Base-by-base conservation (phyloP, 2,888 invertebrate genomes). In the Synergus itoensis region DNA sequence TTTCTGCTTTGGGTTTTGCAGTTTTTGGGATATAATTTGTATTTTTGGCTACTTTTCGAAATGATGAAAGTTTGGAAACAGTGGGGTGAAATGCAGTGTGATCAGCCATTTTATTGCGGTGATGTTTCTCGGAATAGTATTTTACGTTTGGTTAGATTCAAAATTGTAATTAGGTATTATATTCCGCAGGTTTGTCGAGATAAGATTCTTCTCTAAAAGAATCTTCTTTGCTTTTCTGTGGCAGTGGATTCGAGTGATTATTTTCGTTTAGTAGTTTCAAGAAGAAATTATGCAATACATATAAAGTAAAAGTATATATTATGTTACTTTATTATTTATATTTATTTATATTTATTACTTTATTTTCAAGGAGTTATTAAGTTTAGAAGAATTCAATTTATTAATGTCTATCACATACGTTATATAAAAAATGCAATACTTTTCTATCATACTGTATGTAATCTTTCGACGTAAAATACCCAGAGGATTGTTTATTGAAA, bases 91-190 rank as follows among this genome's bases (percentile, higher is more conserved):
- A 21, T 60, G 4, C 14, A 11, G 12, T 21, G 21, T 60, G 60
- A 21, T 21, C 60, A 60, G 60, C 60, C 60, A 60, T 60, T 60
- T 60, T 60, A 60, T 60, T 60, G 14, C 18, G 18, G 12, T 60
- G 21, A 28, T 18, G 60, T 60, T 28, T 60, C 21, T 11, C 0
- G 18, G 21, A 60, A 21, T 21, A 60, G 1, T 60, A 28, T 60
- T 60, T 21, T 60, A 18, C 9, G 60, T 53, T 18, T 53, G 9
- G 8, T n/a, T 53, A n/a, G 1, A n/a, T 53, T 53, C 8, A n/a
- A 53, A n/a, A 53, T n/a, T 7, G n/a, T 53, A n/a, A 53, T 53
- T 53, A 53, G 53, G 28, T 0, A 36, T 36, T 4, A 36, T 4
- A 36, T 36, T 36, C 36, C 36, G 1, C n/a, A 28, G 28, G 28